Conservation (phyloP, 2,797 vertebrate species). For the Holocentrus rufus region DNA sequence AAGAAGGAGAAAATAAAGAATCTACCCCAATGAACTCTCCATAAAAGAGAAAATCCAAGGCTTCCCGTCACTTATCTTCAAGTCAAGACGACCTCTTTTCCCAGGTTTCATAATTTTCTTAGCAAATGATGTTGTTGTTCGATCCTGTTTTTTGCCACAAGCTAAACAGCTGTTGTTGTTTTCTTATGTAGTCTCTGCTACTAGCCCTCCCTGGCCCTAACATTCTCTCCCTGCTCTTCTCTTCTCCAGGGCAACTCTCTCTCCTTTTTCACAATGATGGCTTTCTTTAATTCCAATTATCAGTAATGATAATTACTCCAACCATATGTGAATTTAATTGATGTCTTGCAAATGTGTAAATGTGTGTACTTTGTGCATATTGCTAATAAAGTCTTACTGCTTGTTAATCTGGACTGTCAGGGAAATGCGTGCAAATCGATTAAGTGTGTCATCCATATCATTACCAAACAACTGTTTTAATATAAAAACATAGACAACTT, state of each 20-base stretch:
- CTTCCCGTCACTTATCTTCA: slow-evolving; percentile 67
- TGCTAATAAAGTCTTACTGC: slow-evolving; percentile 75
- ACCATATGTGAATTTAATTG: slow-evolving; percentile 81
- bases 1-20: slow-evolving; percentile 22
- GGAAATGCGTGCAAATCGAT: slow-evolving; percentile 69
- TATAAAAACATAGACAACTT: slow-evolving; percentile 64
- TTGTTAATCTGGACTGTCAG: slow-evolving; percentile 73
- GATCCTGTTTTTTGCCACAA: slow-evolving; percentile 81
- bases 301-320: slow-evolving; percentile 77
- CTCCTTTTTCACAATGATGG: slow-evolving; percentile 66
- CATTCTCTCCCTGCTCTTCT: slow-evolving; percentile 68
- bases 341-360: slow-evolving; percentile 76
- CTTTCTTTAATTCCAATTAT: slow-evolving; percentile 74
- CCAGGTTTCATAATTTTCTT: slow-evolving; percentile 75
- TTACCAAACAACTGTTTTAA: slow-evolving; percentile 67
- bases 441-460: slow-evolving; percentile 65
- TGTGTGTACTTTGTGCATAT: slow-evolving; percentile 67
- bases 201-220: slow-evolving; percentile 74
- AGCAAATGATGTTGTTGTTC: slow-evolving; percentile 82
- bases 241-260: slow-evolving; percentile 71
- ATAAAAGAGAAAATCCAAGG: slow-evolving; percentile 29
- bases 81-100: slow-evolving; percentile 69
- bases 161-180: slow-evolving; percentile 88
- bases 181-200: slow-evolving; percentile 74
- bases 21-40: slow-evolving; percentile 7